A percentile compares a stretch with the other conserved stretches of the same genome.
Evolutionary conservation across 2,888 invertebrate genomes (phyloP).

Genomic region (Drepanosiphum platanoidis): DNA sequence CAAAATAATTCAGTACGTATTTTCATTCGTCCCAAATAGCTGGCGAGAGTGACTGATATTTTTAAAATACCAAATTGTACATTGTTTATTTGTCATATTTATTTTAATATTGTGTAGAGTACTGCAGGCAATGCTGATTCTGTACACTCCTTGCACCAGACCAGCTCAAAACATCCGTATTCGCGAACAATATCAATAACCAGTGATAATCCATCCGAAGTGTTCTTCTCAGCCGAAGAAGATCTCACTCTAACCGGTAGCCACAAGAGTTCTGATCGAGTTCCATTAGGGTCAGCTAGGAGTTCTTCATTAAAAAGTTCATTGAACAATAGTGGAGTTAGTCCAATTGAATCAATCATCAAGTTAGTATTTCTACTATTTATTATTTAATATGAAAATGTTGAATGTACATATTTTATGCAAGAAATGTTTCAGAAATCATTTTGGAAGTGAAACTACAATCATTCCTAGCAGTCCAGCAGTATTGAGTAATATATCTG

Average conservation of each 20-base stretch:
- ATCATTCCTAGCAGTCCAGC: constrained; percentile 43
- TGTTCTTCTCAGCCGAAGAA: constrained; percentile 93
- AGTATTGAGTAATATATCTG: constrained; percentile 20
- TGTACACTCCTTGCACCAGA: constrained; percentile 41
- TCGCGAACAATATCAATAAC: constrained; percentile 84
- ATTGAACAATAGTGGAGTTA: constrained; percentile 37
- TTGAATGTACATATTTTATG: background rate
- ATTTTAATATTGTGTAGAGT: constrained; percentile 44
- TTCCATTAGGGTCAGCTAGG: constrained; percentile 39
- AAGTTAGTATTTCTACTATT: constrained; percentile 59
- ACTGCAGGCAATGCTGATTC: constrained; percentile 45
- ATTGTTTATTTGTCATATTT: constrained; percentile 24
- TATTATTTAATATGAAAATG: background rate
- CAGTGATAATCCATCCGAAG: constrained; percentile 90
- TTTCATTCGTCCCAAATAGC: constrained; percentile 41
- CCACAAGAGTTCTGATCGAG: constrained; percentile 38
- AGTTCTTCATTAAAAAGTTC: constrained; percentile 51
- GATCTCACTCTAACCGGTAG: constrained; percentile 71
- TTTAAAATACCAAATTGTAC: background rate
- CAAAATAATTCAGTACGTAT: constrained; percentile 51
- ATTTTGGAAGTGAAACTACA: constrained; percentile 70
- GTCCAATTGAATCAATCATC: constrained; percentile 47
- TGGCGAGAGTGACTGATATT: constrained; percentile 37
- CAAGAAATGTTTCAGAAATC: constrained; percentile 68
- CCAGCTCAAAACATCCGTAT: constrained; percentile 51